Percentiles rank a stretch among this genome's conserved stretches.
Evolutionary conservation across 2,888 invertebrate species (phyloP).

Genomic region (Clusia tigrina): DNA sequence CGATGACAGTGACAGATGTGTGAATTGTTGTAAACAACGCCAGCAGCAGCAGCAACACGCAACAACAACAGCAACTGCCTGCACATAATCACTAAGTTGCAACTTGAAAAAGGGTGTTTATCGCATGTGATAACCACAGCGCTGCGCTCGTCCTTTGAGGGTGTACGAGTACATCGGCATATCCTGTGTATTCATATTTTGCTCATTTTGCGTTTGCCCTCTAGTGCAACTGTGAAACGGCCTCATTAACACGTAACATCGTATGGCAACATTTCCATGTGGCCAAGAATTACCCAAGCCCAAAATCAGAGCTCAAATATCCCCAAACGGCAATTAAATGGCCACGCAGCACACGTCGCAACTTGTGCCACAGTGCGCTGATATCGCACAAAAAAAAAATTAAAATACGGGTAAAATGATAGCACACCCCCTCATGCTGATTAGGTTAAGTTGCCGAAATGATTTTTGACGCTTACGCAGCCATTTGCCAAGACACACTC

Average conservation of each 20-base stretch:
- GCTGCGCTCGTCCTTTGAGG: background rate
- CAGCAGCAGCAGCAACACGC: background rate
- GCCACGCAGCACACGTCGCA: slow-evolving; percentile 14
- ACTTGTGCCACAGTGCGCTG: slow-evolving; percentile 3
- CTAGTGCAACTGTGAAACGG: too few relatives aligned
- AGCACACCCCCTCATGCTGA: background rate
- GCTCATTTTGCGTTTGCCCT: background rate
- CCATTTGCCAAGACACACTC: background rate
- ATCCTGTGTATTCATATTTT: background rate
- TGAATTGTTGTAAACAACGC: slow-evolving; percentile 12
- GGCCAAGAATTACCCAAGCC: too few relatives aligned
- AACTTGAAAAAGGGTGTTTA: background rate
- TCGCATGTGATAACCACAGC: background rate
- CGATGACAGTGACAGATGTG: slow-evolving; percentile 30
- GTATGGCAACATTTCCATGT: slow-evolving; percentile 1
- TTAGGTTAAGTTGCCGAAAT: slow-evolving; percentile 12
- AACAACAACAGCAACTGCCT: background rate
- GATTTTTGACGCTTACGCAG: slow-evolving; percentile 24
- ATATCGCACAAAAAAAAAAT: background rate
- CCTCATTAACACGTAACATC: slow-evolving; percentile 24
- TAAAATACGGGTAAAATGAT: background rate
- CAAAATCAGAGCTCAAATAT: slow-evolving; percentile 19
- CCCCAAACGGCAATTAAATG: slow-evolving; percentile 17
- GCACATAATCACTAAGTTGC: too few relatives aligned
- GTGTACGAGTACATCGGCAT: background rate